Percentiles rank a stretch among this genome's conserved stretches.
These are phyloP conservation scores for Antheraea assamensis DNA, from an alignment of 2,888 invertebrate species.

Conservation along the genomic window DNA sequence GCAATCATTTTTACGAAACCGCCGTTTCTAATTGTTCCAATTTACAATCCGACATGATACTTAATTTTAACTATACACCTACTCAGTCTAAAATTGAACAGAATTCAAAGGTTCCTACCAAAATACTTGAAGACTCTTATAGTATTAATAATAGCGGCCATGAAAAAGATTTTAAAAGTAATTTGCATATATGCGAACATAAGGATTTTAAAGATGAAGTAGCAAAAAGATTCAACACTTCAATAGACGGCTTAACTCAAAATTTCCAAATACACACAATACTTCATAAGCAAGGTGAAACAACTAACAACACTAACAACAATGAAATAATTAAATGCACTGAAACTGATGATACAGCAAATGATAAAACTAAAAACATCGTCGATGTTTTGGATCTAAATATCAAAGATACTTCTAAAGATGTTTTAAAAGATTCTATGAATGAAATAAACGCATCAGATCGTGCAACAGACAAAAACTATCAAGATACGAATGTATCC, in stretches of 20 bases:
- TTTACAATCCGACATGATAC: neutral
- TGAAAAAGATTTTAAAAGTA: slow-evolving; percentile 18
- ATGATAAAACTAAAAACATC: neutral
- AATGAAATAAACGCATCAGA: neutral
- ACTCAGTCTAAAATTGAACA: neutral
- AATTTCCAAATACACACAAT: slow-evolving; percentile 22
- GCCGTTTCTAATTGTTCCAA: neutral
- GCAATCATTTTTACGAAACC: slow-evolving; percentile 8
- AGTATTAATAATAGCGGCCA: slow-evolving; percentile 20
- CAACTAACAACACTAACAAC: neutral
- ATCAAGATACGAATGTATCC: neutral
- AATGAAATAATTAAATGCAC: neutral
- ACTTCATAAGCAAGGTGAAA: neutral
- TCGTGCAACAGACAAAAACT: neutral
- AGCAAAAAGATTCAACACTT: slow-evolving; percentile 29
- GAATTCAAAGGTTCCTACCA: neutral
- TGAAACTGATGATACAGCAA: neutral
- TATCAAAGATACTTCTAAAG: neutral
- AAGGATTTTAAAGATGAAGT: slow-evolving; percentile 27
- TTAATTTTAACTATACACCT: neutral
- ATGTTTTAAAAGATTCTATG: neutral
- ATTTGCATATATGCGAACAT: neutral
- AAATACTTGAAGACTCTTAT: neutral
- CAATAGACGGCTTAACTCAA: slow-evolving; percentile 29
- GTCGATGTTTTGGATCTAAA: neutral